Base-by-base conservation (phyloP, 2,797 vertebrate species). In the Mormyrops boulengeri region DNA sequence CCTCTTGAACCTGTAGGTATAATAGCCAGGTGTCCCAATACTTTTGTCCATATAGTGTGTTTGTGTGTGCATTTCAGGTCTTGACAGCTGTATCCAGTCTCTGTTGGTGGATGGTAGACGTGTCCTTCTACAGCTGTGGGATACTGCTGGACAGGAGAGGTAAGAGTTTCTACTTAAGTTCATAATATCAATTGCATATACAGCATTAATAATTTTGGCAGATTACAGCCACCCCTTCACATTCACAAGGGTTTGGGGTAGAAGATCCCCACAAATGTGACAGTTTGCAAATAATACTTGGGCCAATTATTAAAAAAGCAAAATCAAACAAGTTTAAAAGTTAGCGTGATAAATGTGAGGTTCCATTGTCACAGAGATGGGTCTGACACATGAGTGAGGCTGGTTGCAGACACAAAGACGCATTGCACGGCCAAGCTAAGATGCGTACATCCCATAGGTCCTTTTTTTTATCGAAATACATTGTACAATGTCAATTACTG, bases 61-160 rank as follows among this genome's bases (percentile, higher is more conserved):
- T 17, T 90, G 26, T 85, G 38, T 87, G 47, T 80, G n/a, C 53
- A 62, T 38, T 77, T 52, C 90, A 99, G 99, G 98, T 17, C 91
- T 99, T 90, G 98, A 99, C 93, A 97, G 96, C 89, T 96, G 93
- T 88, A 90, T 95, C 88, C 97, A 97, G 95, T 96, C 53, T 34
- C 88, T 99, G 53, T 2, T 92, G 0, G 95, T 99, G 94, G 97
- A 97, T 90, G 95, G 95, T 88, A 96, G 94, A 90, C 44, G 9
- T 55, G 96, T 98, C 89, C 93, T 94, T 14, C 95, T 99, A 4
- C 94, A 96, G 91, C 92, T 99, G 86, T 99, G 99, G 98, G 98
- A 99, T 93, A 99, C 98, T 0, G 98, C 98, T 0, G 99, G 99
- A 38, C 98, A 99, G 91, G 99, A 99, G 92, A 97, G 98, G 99